A percentile compares a stretch with the other conserved stretches of the same genome.
These are phyloP conservation scores for Triops cancriformis DNA, from an alignment of 1,140 invertebrate species.

Conservation along the genomic window DNA sequence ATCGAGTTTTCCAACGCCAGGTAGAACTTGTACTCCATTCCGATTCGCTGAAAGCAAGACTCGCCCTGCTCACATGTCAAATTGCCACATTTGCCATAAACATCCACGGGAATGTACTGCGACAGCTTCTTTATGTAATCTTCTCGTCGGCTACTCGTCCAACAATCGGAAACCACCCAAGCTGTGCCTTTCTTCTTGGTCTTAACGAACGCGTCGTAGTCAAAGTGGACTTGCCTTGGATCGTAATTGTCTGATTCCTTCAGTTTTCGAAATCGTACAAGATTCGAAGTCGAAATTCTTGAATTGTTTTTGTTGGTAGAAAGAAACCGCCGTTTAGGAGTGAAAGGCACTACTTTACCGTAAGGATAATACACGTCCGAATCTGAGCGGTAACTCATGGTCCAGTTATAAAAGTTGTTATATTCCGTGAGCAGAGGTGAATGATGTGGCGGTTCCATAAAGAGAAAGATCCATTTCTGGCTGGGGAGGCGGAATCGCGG, in stretches of 20 bases:
- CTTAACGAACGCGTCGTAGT: not conserved
- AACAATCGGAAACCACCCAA: constrained; percentile 18
- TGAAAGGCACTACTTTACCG: constrained; percentile 33
- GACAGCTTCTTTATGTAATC: not conserved
- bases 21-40: constrained; percentile 35
- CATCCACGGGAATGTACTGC: constrained; percentile 50
- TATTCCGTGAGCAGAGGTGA: constrained; percentile 11
- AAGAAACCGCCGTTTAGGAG: not conserved
- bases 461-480: not conserved
- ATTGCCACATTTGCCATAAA: constrained; percentile 57
- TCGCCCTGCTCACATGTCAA: constrained; percentile 35
- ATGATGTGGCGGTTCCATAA: not conserved
- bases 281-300: not conserved
- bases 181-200: not conserved
- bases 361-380: constrained; percentile 40
- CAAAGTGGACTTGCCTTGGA: not conserved
- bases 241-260: not conserved
- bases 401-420: constrained; percentile 41
- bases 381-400: constrained; percentile 41
- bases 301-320: not conserved
- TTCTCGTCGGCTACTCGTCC: not conserved
- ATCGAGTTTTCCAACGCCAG: constrained; percentile 40
- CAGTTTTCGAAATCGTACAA: not conserved
- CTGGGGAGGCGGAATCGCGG: not conserved
- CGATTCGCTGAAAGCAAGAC: constrained; percentile 21